Evolutionary conservation across 1,140 invertebrate genomes (phyloP), one percentile per base, ranked within the genome.

Genomic region (Drosophila dunni): DNA sequence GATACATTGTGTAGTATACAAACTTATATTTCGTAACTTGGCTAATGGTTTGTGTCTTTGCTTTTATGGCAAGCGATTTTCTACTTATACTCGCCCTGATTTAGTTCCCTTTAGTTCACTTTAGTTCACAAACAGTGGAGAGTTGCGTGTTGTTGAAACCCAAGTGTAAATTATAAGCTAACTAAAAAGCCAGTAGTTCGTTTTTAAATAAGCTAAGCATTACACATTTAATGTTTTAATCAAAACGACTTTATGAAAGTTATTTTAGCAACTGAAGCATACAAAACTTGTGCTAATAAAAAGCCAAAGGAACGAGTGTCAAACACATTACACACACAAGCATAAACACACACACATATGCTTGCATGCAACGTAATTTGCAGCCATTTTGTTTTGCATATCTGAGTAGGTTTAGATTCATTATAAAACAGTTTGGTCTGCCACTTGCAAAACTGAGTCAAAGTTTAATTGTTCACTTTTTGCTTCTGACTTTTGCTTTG

Each of bases 391-490:
- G 66, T 61, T 81, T 77, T 69, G 67, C 71, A 78, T 80, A 75
- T 65, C 60, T 56, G 75, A 57, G 64, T 70, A 81, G 60, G 66
- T 54, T 69, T 57, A 63, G 58, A 81, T 86, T 78, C 79, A 81
- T 81, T 86, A 81, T 79, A 83, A 79, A 89, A 60, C 64, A 86
- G 75, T 78, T 85, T 85, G 81, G 74, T 75, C 74, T 84, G 81
- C 57, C 82, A 78, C 67, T 88, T 75, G 53, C 48, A 13, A 71
- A 70, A 76, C 74, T 74, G 76, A 60, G 77, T 71, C 69, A 88
- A 88, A 88, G 83, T 86, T 88, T 79, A 88, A 86, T 88, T 86
- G 79, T 88, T 83, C 66, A 58, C 33, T 58, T 85, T 85, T 68
- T 57, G 54, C 61, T 45, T 66, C 81, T 77, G 81, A 83, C 64